phyloP scores from a whole-genome alignment of 2,113 vertebrate genomes.

The Prionailurus viverrinus region DNA sequence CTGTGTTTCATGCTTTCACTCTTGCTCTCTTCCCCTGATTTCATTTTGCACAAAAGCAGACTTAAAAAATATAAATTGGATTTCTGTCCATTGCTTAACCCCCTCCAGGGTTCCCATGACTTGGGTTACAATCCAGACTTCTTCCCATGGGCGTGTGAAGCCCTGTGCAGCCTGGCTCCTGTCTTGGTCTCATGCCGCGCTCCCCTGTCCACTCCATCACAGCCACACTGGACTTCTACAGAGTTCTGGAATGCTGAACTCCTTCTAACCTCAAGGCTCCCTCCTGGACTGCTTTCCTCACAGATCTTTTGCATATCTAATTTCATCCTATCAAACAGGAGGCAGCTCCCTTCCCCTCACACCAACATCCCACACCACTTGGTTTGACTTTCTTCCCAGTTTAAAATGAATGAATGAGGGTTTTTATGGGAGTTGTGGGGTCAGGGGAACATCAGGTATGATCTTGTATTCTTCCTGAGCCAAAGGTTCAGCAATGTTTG shows the following conservation, averaged over 20 bases:
- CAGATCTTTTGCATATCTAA: not conserved
- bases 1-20: not conserved
- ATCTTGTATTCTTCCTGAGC: not conserved
- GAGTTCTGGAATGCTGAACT: not conserved
- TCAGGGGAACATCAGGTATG: not conserved
- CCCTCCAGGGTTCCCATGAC: not conserved
- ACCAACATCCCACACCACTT: not conserved
- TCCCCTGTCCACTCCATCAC: not conserved
- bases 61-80: not conserved
- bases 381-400: not conserved
- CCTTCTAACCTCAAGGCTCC: not conserved
- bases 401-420: not conserved
- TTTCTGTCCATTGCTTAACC: not conserved
- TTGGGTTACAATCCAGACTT: not conserved
- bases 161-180: not conserved
- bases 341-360: not conserved
- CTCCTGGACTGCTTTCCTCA: too few relatives aligned
- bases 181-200: fast-evolving
- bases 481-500: not conserved
- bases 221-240: not conserved
- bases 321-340: not conserved
- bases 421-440: not conserved
- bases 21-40: not conserved
- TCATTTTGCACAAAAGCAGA: not conserved
- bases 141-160: fast-evolving